Percentiles rank a stretch among this genome's conserved stretches.
Conservation (phyloP, 2,797 vertebrate genomes). For the Borostomias antarcticus region DNA sequence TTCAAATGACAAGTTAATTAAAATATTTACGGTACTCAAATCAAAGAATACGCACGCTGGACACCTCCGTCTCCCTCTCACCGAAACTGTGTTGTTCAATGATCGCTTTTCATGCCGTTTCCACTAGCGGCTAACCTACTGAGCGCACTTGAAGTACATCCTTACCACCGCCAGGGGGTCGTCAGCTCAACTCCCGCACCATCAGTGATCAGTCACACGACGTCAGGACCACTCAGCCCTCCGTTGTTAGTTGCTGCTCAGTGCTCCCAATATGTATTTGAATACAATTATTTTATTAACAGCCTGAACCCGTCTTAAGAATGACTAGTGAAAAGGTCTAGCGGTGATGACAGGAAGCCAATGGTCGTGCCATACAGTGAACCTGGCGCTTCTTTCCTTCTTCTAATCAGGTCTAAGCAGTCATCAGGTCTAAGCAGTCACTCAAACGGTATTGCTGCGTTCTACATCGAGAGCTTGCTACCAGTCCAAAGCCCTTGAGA, state of each 20-base stretch:
- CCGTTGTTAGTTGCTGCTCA: neutral
- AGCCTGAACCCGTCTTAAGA: neutral
- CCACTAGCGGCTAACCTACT: slow-evolving; percentile 11
- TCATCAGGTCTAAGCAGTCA: no score
- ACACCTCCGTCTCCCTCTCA: slow-evolving; percentile 32
- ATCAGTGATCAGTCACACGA: neutral
- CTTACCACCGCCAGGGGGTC: neutral
- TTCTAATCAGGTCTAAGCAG: no score
- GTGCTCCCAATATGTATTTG: neutral
- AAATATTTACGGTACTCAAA: slow-evolving; percentile 19
- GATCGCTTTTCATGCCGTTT: slow-evolving; percentile 48
- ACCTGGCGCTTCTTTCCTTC: no score
- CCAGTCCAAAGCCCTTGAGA: no score
- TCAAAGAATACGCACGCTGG: neutral
- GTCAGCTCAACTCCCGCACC: neutral
- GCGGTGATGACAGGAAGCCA: neutral
- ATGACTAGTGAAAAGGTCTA: neutral
- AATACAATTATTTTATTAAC: neutral
- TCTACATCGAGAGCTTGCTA: no score
- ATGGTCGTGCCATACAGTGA: no score
- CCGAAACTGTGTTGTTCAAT: slow-evolving; percentile 36
- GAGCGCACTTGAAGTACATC: slow-evolving; percentile 1
- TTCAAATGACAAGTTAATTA: slow-evolving; percentile 11
- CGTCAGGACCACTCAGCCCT: neutral
- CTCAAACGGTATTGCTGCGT: no score